These are phyloP conservation scores for Notechis scutatus DNA, from an alignment of 2,113 vertebrate genomes.

Conservation along the genomic window DNA sequence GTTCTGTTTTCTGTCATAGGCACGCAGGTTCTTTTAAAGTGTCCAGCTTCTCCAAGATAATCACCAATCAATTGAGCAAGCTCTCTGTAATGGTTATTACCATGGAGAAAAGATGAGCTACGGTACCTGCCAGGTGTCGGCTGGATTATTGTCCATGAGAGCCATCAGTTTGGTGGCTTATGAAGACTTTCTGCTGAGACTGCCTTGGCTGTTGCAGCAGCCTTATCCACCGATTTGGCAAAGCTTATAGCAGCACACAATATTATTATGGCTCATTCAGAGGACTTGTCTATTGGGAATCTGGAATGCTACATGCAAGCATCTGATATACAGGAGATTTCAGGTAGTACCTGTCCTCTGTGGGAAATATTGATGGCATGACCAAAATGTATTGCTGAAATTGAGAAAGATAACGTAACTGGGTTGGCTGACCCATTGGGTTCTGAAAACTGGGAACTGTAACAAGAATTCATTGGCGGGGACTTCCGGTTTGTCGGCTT, in stretches of 20 bases:
- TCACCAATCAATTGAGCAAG: constrained; percentile 63
- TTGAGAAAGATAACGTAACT: not conserved
- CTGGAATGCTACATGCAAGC: not conserved
- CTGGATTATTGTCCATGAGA: constrained; percentile 28
- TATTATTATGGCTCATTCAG: not conserved
- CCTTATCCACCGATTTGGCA: not conserved
- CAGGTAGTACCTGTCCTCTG: not conserved
- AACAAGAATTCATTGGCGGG: not conserved
- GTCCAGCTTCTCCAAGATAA: constrained; percentile 66
- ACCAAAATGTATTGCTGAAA: not conserved
- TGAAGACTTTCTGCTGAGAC: not conserved
- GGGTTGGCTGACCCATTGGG: not conserved
- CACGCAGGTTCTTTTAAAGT: constrained; percentile 68
- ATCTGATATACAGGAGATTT: not conserved
- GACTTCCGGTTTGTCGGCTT: no score
- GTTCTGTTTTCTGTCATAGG: constrained; percentile 77
- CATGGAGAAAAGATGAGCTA: constrained; percentile 35
- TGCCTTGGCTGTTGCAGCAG: not conserved
- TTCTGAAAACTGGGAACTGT: not conserved
- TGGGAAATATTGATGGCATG: not conserved
- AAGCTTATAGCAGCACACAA: not conserved
- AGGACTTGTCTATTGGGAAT: not conserved
- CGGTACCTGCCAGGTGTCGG: not conserved
- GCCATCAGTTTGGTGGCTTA: not conserved
- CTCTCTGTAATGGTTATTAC: constrained; percentile 57